Conservation (phyloP, 1,140 invertebrate species). For the Euura lappo region DNA sequence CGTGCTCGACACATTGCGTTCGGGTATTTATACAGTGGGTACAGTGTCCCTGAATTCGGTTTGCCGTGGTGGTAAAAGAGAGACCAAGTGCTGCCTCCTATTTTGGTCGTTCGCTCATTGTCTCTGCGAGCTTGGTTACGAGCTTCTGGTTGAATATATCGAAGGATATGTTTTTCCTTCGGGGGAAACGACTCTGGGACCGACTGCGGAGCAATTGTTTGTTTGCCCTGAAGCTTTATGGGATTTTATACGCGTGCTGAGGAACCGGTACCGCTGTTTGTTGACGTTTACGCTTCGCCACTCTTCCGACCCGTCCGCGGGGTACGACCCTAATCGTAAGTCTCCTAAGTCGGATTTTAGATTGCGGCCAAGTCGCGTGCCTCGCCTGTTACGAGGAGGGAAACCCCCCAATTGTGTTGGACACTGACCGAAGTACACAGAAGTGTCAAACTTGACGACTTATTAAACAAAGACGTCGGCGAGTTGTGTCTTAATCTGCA, state of each 20-base stretch:
- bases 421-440: too few species aligned
- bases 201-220: neutral
- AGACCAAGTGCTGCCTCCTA: neutral
- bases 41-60: neutral
- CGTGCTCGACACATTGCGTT: neutral
- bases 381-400: neutral
- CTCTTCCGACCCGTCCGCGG: neutral
- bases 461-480: neutral
- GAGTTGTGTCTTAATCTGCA: slow-evolving; percentile 6
- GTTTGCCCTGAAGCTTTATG: neutral
- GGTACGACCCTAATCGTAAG: too few species aligned
- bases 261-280: neutral
- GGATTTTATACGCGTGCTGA: slow-evolving; percentile 1
- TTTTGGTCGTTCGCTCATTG: neutral
- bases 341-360: neutral
- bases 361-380: neutral
- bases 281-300: slow-evolving; percentile 3
- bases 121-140: neutral
- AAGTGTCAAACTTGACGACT: too few species aligned
- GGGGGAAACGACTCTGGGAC: too few species aligned
- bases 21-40: neutral
- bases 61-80: neutral
- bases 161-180: too few species aligned
- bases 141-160: too few species aligned
- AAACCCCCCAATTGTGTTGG: too few species aligned